Conservation (phyloP, 2,888 invertebrate species). For the Monopis laevigella region DNA sequence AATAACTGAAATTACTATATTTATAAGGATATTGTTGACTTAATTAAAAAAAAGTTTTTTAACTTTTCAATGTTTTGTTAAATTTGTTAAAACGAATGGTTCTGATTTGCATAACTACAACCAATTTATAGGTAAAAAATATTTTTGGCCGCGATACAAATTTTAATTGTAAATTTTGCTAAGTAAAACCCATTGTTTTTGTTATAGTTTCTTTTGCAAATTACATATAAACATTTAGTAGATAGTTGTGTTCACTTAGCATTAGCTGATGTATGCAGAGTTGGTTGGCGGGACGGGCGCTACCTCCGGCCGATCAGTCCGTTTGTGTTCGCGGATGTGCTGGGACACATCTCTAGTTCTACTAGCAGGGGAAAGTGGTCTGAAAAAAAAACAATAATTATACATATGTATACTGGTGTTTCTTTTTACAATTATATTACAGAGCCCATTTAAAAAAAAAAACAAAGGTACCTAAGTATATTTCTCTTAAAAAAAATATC, state of each 20-base stretch:
- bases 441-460: too few species aligned
- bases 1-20: too few species aligned
- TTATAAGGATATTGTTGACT: too few species aligned
- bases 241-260: background rate
- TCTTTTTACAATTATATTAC: too few species aligned
- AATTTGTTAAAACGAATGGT: too few species aligned
- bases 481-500: too few species aligned
- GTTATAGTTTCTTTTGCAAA: background rate
- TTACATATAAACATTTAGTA: background rate
- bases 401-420: too few species aligned
- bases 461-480: too few species aligned
- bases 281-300: slow-evolving; percentile 49
- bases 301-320: slow-evolving; percentile 88
- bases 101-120: too few species aligned
- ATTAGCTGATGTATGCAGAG: too few species aligned
- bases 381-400: slow-evolving; percentile 49
- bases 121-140: background rate
- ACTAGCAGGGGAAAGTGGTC: slow-evolving; percentile 94
- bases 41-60: too few species aligned
- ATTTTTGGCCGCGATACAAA: background rate
- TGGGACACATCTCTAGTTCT: slow-evolving; percentile 89
- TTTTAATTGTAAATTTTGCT: background rate
- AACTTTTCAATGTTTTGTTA: too few species aligned
- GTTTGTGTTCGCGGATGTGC: slow-evolving; percentile 77
- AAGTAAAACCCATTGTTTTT: background rate